phyloP scores from a whole-genome alignment of 2,888 invertebrate genomes.

The Lutraria lutraria region DNA sequence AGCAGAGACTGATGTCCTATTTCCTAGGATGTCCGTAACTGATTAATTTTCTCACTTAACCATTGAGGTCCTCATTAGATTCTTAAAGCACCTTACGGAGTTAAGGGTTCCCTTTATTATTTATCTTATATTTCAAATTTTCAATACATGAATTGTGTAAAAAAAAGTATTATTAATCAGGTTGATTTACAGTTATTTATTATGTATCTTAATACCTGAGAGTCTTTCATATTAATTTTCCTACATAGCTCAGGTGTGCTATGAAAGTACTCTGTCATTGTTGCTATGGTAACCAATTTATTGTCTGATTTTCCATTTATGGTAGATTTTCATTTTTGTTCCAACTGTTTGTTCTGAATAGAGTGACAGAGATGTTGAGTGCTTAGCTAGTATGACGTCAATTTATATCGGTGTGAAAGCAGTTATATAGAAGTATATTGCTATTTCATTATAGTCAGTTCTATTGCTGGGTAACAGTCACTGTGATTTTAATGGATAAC shows the following conservation, averaged over 20 bases:
- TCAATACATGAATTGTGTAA: background rate
- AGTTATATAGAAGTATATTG: no score
- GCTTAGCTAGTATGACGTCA: background rate
- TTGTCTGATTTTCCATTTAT: background rate
- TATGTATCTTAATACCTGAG: background rate
- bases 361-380: background rate
- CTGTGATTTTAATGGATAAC: no score
- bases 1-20: no score
- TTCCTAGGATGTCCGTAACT: no score
- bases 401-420: background rate
- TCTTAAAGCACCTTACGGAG: background rate
- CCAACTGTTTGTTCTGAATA: background rate
- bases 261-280: background rate
- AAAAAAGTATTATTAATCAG: background rate
- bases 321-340: background rate
- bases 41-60: no score
- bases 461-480: no score
- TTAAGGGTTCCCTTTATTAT: background rate
- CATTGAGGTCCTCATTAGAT: background rate
- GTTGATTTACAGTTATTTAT: background rate
- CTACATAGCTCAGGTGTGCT: background rate
- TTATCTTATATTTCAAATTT: background rate
- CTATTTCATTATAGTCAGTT: no score
- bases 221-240: background rate
- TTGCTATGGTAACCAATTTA: constrained; percentile 1